These are phyloP conservation scores for Clinocottus analis DNA, from an alignment of 2,113 vertebrate species.

Conservation along the genomic window DNA sequence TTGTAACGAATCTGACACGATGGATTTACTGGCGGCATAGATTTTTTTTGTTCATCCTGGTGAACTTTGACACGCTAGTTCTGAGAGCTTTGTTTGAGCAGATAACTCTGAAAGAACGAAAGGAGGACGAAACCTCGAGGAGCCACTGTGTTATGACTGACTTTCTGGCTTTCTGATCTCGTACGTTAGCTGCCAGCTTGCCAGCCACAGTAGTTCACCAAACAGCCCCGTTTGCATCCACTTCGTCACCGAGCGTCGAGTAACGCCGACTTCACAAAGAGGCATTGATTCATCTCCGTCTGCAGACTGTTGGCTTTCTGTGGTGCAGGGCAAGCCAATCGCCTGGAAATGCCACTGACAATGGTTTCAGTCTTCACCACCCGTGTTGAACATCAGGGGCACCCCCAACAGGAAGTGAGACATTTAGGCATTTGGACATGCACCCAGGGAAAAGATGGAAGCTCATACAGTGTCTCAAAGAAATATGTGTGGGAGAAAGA, in stretches of 20 bases:
- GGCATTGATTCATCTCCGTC: not conserved
- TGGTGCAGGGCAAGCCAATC: too few species aligned
- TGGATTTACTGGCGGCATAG: too few species aligned
- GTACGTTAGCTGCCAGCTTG: not conserved
- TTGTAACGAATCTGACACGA: too few species aligned
- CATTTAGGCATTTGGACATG: not conserved
- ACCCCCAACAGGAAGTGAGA: not conserved
- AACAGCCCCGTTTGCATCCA: not conserved
- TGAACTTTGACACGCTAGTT: too few species aligned
- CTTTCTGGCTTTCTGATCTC: not conserved
- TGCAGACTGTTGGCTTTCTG: too few species aligned
- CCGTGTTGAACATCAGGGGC: not conserved
- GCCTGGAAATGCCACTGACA: not conserved
- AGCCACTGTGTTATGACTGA: not conserved
- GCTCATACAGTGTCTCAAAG: not conserved
- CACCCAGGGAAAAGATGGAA: constrained; percentile 8
- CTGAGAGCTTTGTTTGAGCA: not conserved
- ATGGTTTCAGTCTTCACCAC: not conserved
- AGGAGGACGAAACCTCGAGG: not conserved
- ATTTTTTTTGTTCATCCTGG: too few species aligned
- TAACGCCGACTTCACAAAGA: not conserved
- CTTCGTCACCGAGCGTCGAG: not conserved
- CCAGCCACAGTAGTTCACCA: not conserved
- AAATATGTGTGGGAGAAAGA: constrained; percentile 19
- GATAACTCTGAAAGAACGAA: not conserved